Percentiles rank a stretch among this genome's conserved stretches.
Evolutionary conservation across 2,113 vertebrate genomes (phyloP).

Genomic region (Podarcis muralis): DNA sequence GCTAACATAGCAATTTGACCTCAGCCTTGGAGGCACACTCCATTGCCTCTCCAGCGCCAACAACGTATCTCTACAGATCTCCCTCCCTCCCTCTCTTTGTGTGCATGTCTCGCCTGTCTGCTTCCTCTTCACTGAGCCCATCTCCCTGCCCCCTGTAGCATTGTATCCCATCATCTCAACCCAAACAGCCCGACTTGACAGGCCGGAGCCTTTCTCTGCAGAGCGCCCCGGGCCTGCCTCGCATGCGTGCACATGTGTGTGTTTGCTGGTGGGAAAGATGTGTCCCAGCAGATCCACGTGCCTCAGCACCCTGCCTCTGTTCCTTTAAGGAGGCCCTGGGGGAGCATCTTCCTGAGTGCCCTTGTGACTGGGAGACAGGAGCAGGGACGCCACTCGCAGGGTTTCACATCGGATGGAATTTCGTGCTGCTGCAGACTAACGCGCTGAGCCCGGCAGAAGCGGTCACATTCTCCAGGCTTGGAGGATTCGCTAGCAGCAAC

Average conservation of each 20-base stretch:
- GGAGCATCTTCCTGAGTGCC: background rate
- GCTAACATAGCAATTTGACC: too few species aligned
- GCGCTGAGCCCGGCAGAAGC: background rate
- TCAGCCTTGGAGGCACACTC: too few species aligned
- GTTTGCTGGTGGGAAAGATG: background rate
- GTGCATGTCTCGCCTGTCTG: background rate
- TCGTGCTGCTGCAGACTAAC: background rate
- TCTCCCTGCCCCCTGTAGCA: background rate
- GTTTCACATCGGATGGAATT: background rate
- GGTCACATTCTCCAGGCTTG: background rate
- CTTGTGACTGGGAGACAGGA: background rate
- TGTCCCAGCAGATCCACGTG: background rate
- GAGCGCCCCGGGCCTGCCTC: background rate
- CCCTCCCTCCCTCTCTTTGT: too few species aligned
- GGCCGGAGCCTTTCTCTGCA: background rate
- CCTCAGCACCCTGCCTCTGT: background rate
- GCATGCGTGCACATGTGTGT: background rate
- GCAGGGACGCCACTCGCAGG: too few species aligned
- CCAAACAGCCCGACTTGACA: constrained; percentile 4
- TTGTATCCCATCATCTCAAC: background rate
- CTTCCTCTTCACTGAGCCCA: background rate
- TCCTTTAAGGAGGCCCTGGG: background rate
- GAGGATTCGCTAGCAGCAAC: background rate
- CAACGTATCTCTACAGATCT: too few species aligned
- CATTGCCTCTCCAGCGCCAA: too few species aligned